Base-by-base conservation (phyloP, 2,888 invertebrate genomes). In the Electrophaes corylata region DNA sequence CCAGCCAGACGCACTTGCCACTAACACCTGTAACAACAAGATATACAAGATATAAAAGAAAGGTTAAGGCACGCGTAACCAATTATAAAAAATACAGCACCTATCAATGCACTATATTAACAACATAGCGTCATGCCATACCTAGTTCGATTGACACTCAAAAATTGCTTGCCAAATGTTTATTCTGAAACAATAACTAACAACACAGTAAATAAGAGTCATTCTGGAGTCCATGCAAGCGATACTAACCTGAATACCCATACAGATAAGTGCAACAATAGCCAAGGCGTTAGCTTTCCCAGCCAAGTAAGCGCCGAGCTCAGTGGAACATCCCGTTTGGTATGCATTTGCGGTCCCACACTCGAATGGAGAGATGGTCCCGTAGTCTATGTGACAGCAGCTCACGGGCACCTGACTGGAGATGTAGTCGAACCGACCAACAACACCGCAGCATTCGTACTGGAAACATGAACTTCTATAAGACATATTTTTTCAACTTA, bases 391-490 rank as follows among this genome's bases (percentile, higher is more conserved):
- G 18, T 66, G 56, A 71, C 96, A 96, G 72, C 96, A 96, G 31
- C 93, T 93, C n/a, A 93, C 66, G 0, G 95, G 95, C 12, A 94
- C 73, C 20, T 73, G 73, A 46, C 65, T 72, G 0, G 64, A 54
- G 0, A 47, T 23, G 94, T 94, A 96, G 71, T 96, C 95, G 0
- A 69, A 69, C 2, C 83, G 88, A 18, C 84, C 88, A 0, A 68
- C 57, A 0, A 93, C 91, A 2, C 96, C 96, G 72, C 96, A 96
- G 79, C 96, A 96, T 29, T 88, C 48, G 64, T 95, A 94, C 94
- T 95, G 74, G n/a, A 67, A 57, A n/a, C n/a, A n/a, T n/a, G n/a
- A n/a, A n/a, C n/a, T n/a, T n/a, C n/a, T n/a, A n/a, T n/a, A n/a
- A n/a, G n/a, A n/a, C n/a, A n/a, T n/a, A n/a, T n/a, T n/a, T n/a